A percentile compares a stretch with the other conserved stretches of the same genome.
These are phyloP conservation scores for Macquaria ambigua DNA, from an alignment of 2,113 vertebrate species.

Conservation along the genomic window DNA sequence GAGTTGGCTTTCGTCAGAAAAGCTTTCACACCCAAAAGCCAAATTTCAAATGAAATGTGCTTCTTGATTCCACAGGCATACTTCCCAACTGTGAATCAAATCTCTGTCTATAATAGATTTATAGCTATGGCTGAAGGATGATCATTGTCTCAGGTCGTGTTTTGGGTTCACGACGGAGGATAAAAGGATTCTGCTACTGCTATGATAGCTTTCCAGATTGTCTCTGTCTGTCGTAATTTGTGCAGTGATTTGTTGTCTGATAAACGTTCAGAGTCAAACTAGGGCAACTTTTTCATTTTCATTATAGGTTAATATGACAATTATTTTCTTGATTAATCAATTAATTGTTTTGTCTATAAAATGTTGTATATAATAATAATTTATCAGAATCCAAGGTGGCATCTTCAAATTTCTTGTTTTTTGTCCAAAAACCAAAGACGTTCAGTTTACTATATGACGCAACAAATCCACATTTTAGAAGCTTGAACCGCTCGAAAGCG, in stretches of 20 bases:
- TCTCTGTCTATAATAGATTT: neutral
- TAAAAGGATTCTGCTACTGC: neutral
- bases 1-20: constrained; percentile 4
- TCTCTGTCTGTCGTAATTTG: neutral
- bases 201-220: neutral
- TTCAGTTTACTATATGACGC: neutral
- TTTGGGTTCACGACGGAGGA: neutral
- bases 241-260: neutral
- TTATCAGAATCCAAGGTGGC: no score
- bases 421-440: no score
- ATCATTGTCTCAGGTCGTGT: neutral
- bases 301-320: neutral
- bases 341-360: neutral
- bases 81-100: neutral
- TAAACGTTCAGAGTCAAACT: neutral
- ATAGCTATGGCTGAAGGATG: neutral
- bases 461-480: neutral
- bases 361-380: no score
- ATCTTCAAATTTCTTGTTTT: no score
- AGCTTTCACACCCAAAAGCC: neutral
- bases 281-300: neutral
- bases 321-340: neutral
- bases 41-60: neutral
- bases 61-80: neutral
- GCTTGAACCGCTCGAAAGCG: neutral